These are phyloP conservation scores for Marcusenius ussheri DNA, from an alignment of 2,113 vertebrate genomes.

Conservation along the genomic window DNA sequence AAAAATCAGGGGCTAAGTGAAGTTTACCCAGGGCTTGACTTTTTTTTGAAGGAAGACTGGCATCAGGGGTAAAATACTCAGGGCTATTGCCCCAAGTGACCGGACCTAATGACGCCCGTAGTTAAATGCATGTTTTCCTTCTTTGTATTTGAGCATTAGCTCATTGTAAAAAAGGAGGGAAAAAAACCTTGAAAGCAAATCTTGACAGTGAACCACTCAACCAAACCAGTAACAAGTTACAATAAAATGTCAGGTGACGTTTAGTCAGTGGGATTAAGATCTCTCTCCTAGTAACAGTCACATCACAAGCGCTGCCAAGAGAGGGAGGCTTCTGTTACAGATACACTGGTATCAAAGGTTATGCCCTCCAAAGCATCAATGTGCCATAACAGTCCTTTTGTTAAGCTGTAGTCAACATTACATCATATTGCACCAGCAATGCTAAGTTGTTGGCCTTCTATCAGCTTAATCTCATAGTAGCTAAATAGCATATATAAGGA, in stretches of 20 bases:
- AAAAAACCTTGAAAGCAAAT: not conserved
- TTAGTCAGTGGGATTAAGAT: conserved; percentile 10
- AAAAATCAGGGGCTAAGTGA: no score
- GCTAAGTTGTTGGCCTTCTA: not conserved
- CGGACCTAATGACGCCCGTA: no score
- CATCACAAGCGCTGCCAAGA: not conserved
- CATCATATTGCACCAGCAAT: not conserved
- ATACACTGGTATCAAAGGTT: not conserved
- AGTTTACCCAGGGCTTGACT: no score
- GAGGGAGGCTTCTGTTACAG: no score
- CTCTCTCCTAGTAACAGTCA: not conserved
- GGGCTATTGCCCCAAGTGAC: no score
- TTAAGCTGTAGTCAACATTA: not conserved
- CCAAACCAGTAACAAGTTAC: not conserved
- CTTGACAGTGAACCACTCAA: not conserved
- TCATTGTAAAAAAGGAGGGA: not conserved
- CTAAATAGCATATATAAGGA: not conserved
- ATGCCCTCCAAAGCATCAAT: not conserved
- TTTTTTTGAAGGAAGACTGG: no score
- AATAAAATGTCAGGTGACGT: not conserved
- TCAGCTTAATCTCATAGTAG: not conserved
- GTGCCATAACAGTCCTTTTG: not conserved
- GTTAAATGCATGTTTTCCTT: not conserved
- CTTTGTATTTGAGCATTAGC: not conserved
- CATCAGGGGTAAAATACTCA: no score